These are phyloP conservation scores for Xenus cinereus DNA, from an alignment of 2,113 vertebrate species.

Conservation along the genomic window DNA sequence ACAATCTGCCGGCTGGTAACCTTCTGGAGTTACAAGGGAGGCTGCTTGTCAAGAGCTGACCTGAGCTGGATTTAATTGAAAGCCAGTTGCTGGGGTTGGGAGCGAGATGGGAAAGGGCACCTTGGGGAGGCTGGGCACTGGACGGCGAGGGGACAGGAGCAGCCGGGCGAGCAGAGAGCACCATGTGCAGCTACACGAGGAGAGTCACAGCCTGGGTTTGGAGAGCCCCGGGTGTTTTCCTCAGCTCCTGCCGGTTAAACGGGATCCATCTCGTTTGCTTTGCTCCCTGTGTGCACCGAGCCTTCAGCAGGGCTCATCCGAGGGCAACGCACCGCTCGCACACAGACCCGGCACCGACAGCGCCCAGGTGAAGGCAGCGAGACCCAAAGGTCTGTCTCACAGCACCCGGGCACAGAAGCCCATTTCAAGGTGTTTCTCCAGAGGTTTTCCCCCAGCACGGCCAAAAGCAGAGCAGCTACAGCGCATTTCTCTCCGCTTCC, in stretches of 20 bases:
- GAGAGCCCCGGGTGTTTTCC: background rate
- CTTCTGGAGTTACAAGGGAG: background rate
- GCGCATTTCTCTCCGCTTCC: background rate
- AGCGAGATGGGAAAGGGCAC: background rate
- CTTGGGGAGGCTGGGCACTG: background rate
- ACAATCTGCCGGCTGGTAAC: constrained; percentile 21
- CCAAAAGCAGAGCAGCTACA: background rate
- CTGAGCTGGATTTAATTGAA: constrained; percentile 41
- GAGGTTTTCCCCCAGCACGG: background rate
- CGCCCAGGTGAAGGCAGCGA: accelerated
- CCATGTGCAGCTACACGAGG: background rate
- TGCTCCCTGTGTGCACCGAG: accelerated
- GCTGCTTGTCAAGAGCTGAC: constrained; percentile 54
- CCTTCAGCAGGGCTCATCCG: accelerated
- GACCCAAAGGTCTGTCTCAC: background rate
- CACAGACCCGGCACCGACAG: accelerated
- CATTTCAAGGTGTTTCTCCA: background rate
- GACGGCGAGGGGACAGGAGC: background rate
- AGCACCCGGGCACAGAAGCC: background rate
- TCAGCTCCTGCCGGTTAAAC: background rate
- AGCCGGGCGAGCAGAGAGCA: background rate
- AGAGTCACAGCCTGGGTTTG: background rate
- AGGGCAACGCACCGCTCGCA: accelerated
- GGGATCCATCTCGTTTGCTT: background rate
- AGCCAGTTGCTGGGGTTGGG: background rate